A percentile compares a stretch with the other conserved stretches of the same genome.
Evolutionary conservation across 2,797 vertebrate species (phyloP).

Genomic region (Sciurus vulgaris): DNA sequence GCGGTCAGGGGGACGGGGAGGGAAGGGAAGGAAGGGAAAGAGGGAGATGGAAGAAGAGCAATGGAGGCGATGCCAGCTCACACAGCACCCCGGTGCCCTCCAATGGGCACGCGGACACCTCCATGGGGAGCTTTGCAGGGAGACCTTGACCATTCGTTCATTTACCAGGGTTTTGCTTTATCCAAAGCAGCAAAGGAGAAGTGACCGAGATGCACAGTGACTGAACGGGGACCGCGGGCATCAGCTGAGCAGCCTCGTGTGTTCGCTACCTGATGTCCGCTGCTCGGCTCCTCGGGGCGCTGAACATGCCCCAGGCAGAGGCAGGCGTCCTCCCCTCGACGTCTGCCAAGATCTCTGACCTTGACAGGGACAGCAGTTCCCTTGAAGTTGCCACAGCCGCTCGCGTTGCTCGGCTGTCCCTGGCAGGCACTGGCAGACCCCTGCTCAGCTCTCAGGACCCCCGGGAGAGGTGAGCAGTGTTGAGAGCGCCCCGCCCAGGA

Average conservation of each 20-base stretch:
- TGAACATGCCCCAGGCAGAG: rapidly evolving
- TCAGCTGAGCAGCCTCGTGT: neutral
- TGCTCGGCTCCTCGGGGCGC: neutral
- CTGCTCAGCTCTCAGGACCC: neutral
- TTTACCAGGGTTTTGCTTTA: neutral
- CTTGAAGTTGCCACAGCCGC: neutral
- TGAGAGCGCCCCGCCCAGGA: neutral
- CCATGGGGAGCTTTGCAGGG: neutral
- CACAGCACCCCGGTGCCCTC: neutral
- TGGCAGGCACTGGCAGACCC: neutral
- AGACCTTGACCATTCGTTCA: neutral
- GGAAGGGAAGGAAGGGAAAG: neutral
- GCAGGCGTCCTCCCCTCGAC: neutral
- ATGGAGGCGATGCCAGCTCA: neutral
- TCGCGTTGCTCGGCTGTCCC: conserved; percentile 33
- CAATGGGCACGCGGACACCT: neutral
- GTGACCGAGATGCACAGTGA: neutral
- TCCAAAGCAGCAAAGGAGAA: conserved; percentile 12
- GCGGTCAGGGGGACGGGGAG: too few relatives aligned
- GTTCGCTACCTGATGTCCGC: neutral
- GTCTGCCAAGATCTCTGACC: conserved; percentile 4
- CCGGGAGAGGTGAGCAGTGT: rapidly evolving
- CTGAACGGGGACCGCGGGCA: neutral
- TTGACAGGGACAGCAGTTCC: neutral
- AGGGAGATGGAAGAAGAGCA: neutral